A percentile compares a stretch with the other conserved stretches of the same genome.
Conservation (phyloP, 1,140 invertebrate genomes). For the Thaumatotibia leucotreta region DNA sequence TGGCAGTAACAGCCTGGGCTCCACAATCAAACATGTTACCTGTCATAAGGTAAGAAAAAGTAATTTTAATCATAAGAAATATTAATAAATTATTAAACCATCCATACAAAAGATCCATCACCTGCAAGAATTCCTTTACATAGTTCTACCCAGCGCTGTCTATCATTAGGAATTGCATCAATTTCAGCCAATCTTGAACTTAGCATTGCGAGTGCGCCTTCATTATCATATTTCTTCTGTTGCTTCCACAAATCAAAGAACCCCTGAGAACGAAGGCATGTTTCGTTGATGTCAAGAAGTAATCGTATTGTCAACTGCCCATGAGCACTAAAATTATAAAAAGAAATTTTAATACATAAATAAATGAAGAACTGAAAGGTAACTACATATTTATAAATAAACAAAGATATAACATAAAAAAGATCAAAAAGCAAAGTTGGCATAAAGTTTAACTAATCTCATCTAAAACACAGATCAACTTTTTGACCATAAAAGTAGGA, state of each 20-base stretch:
- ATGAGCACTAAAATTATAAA: slow-evolving; percentile 83
- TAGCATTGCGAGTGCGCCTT: slow-evolving; percentile 74
- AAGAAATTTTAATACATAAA: slow-evolving; percentile 27
- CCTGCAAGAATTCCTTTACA: slow-evolving; percentile 80
- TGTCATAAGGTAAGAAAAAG: slow-evolving; percentile 60
- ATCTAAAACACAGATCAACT: too few species aligned
- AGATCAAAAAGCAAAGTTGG: too few species aligned
- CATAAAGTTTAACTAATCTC: too few species aligned
- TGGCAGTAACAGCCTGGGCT: slow-evolving; percentile 89
- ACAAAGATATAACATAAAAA: not conserved
- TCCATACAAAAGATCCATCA: slow-evolving; percentile 19
- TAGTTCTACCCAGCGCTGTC: slow-evolving; percentile 78
- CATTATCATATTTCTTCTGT: slow-evolving; percentile 81
- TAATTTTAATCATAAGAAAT: not conserved
- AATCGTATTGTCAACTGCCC: slow-evolving; percentile 91
- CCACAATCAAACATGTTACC: slow-evolving; percentile 99
- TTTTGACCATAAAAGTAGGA: too few species aligned
- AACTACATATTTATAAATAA: not conserved
- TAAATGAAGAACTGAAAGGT: slow-evolving; percentile 11
- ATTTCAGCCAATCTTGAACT: slow-evolving; percentile 76
- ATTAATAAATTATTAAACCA: not conserved
- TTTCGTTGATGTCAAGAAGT: slow-evolving; percentile 94
- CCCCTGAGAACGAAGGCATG: slow-evolving; percentile 91
- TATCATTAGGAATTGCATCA: slow-evolving; percentile 74
- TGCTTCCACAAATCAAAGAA: slow-evolving; percentile 95